These are phyloP conservation scores for Empis livida DNA, from an alignment of 2,888 invertebrate species.

Conservation along the genomic window DNA sequence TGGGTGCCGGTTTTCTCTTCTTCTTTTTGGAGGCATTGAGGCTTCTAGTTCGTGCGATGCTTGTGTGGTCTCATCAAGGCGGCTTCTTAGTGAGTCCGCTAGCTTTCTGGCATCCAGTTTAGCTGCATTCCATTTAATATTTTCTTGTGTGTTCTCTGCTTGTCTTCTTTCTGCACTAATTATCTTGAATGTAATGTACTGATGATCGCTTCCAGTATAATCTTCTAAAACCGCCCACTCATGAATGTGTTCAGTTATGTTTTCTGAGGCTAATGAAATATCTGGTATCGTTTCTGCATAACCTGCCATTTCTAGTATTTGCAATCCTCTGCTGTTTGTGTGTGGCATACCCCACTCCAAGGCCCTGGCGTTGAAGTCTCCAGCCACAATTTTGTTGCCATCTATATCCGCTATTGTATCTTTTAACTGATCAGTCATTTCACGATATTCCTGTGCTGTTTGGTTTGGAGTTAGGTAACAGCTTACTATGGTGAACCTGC, in stretches of 20 bases:
- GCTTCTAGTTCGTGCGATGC: no score
- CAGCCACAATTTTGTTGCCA: background rate
- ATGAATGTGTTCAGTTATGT: no score
- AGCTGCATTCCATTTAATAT: no score
- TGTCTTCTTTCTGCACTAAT: no score
- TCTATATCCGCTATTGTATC: background rate
- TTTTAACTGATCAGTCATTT: background rate
- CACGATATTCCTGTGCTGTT: background rate
- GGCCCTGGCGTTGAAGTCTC: constrained; percentile 7
- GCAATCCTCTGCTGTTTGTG: constrained; percentile 3
- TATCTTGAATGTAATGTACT: no score
- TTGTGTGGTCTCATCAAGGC: no score
- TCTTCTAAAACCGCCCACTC: no score
- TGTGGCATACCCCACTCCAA: constrained; percentile 1
- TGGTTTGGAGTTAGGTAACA: background rate
- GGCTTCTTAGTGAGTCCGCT: no score
- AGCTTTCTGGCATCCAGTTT: no score
- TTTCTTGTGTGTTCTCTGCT: no score
- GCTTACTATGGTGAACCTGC: background rate
- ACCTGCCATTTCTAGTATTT: background rate
- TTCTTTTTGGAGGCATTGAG: no score
- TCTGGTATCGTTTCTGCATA: background rate
- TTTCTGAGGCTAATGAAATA: background rate
- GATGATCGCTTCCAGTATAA: background rate
- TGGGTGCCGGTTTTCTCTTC: no score